These are phyloP conservation scores for Hybognathus amarus DNA, from an alignment of 2,797 vertebrate genomes.

Conservation along the genomic window DNA sequence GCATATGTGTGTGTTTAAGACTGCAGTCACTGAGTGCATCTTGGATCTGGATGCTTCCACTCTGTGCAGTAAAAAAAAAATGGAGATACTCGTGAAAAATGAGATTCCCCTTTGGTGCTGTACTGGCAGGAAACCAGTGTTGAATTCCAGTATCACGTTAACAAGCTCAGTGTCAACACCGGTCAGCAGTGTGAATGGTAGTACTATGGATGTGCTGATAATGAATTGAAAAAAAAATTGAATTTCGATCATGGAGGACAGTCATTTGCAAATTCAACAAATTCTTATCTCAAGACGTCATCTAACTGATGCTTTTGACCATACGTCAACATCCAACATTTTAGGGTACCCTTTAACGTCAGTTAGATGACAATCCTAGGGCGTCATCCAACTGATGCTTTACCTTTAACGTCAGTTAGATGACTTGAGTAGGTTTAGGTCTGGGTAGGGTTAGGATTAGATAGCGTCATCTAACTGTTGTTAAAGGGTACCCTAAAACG, in stretches of 20 bases:
- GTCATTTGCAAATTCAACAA: too few species aligned
- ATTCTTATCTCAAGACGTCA: too few species aligned
- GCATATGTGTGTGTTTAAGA: constrained; percentile 14
- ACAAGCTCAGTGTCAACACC: constrained; percentile 2
- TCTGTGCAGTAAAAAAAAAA: constrained; percentile 1
- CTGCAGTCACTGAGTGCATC: not conserved
- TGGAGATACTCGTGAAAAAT: constrained; percentile 29
- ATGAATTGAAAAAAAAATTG: not conserved
- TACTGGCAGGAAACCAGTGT: constrained; percentile 48
- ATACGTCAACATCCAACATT: too few species aligned
- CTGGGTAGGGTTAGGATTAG: too few species aligned
- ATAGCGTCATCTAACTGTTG: too few species aligned
- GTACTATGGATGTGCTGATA: not conserved
- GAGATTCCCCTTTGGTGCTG: constrained; percentile 45
- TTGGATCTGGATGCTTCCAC: constrained; percentile 1
- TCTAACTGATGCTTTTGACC: too few species aligned
- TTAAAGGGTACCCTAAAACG: too few species aligned
- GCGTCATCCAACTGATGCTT: too few species aligned
- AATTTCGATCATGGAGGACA: not conserved
- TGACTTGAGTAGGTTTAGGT: too few species aligned
- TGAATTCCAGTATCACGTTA: constrained; percentile 40
- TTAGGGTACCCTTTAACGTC: too few species aligned
- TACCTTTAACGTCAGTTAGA: too few species aligned
- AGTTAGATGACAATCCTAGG: too few species aligned
- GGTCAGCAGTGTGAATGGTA: constrained; percentile 15